These are phyloP conservation scores for Leucophenga varia DNA, from an alignment of 1,140 invertebrate species.

Conservation along the genomic window DNA sequence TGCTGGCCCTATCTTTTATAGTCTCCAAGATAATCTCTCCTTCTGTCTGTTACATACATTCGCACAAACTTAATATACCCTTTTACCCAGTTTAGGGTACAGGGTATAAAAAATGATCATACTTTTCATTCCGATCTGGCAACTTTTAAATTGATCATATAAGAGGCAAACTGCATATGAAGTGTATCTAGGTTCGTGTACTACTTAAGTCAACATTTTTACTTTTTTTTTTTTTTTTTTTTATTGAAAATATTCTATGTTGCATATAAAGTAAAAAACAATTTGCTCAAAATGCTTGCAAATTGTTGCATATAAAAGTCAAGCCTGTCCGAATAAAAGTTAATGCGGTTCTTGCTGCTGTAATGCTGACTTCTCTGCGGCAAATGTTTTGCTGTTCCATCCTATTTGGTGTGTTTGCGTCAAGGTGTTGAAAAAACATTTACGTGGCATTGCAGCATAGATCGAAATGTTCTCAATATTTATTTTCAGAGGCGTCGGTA, in stretches of 20 bases:
- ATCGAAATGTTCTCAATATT: conserved; percentile 12
- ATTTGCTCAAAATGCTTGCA: not conserved
- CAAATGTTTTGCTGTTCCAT: not conserved
- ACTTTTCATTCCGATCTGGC: too few species aligned
- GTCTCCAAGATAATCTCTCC: too few species aligned
- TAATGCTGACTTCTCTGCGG: not conserved
- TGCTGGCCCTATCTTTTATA: too few species aligned
- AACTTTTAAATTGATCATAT: too few species aligned
- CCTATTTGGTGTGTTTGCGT: not conserved
- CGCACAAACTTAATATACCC: too few species aligned
- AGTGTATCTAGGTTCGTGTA: not conserved
- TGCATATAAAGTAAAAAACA: conserved; percentile 11
- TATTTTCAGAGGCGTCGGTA: too few species aligned
- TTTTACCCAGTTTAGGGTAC: too few species aligned
- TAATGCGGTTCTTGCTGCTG: too few species aligned
- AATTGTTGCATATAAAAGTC: conserved; percentile 22
- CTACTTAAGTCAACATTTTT: not conserved
- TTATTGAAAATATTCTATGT: too few species aligned
- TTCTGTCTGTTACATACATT: too few species aligned
- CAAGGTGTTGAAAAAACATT: conserved; percentile 17
- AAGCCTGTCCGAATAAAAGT: too few species aligned
- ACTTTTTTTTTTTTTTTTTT: not conserved
- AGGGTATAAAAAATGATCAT: too few species aligned
- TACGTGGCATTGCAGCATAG: conserved; percentile 21
- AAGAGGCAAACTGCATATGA: not conserved